Evolutionary conservation across 2,113 vertebrate genomes (phyloP), one percentile per base, ranked within the genome.

Genomic region (Xiphorhynchus elegans): DNA sequence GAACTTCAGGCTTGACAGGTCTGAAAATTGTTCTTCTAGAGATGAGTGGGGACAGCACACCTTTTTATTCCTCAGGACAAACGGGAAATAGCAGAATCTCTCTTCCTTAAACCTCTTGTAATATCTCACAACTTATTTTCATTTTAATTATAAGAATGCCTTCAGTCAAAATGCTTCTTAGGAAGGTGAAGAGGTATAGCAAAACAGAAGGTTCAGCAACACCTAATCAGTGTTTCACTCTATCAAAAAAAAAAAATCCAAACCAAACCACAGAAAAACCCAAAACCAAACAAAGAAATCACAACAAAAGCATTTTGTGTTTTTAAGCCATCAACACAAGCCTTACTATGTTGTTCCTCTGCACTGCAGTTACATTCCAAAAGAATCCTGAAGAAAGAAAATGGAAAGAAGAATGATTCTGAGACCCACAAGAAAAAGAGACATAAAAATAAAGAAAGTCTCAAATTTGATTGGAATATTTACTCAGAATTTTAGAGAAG

Each of bases 1-100:
- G 46, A 82, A 87, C n/a, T 85, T 64, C 15, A 68, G 3, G 87
- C 16, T 33, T 58, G n/a, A 81, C n/a, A 66, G 39, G 14, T 49
- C 44, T 84, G 69, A 84, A 96, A 94, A 89, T 21, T 49, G 4
- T 62, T 84, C 50, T 73, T 84, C 40, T 46, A 66, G 64, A 77
- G 14, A 56, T 62, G n/a, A 82, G 21, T 29, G 7, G 5, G 4
- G 10, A 69, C 26, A 85, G 17, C 10, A 44, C 5, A 18, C 12
- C 7, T 62, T 73, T 87, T 40, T 72, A 37, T 82, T 72, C 47
- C 56, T 20, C 11, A 31, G 17, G 35, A 82, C 23, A 87, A 89
- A 70, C 2, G 62, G 2, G 18, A 82, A 72, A 84, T 4, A 74
- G 19, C 8, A 89, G 28, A 55, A 75, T 21, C 84, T 70, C 5